Evolutionary conservation across 2,113 vertebrate species (phyloP), one percentile per base, ranked within the genome.

Genomic region (Gallinago media): DNA sequence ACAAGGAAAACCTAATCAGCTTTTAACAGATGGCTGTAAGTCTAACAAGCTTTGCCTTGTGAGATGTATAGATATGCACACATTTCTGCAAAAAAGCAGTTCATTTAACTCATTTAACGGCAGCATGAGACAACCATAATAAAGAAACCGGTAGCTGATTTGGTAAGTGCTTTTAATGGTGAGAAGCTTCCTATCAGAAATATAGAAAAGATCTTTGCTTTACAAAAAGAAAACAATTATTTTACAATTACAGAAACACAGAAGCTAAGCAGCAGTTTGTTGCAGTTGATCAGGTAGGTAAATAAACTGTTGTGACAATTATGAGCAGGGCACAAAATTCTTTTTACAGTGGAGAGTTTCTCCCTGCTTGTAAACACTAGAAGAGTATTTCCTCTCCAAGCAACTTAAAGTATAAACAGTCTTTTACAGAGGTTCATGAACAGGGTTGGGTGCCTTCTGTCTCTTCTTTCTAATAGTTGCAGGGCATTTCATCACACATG

Each of bases 361-460:
- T 85, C 63, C 66, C 59, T 84, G 29, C 42, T 87, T 87, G 89
- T 94, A 89, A 91, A 88, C 87, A 87, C 19, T 72, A 58, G 49
- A 31, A 34, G 76, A 89, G 21, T 61, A 79, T 79, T 91, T 92
- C 54, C 26, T 88, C 47, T 66, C 49, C n/a, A 49, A 72, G 82
- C 62, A 89, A 38, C 31, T 67, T 74, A 73, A 85, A 65, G 27
- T 7, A 68, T 36, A 49, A 82, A 74, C 38, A 75, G 38, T 29
- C 42, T 73, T 87, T 36, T 62, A 34, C 59, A 76, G 49, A 89
- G 9, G 36, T 72, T 72, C 34, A 36, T 3, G 6, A 76, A 27
- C 32, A 74, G 50, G 56, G 38, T 0, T 40, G 20, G 17, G 11
- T 86, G 49, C 62, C 31, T 78, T 55, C 47, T 47, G 1, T 29